Evolutionary conservation across 2,797 vertebrate genomes (phyloP), one percentile per base, ranked within the genome.

Genomic region (Danio albolineatus): DNA sequence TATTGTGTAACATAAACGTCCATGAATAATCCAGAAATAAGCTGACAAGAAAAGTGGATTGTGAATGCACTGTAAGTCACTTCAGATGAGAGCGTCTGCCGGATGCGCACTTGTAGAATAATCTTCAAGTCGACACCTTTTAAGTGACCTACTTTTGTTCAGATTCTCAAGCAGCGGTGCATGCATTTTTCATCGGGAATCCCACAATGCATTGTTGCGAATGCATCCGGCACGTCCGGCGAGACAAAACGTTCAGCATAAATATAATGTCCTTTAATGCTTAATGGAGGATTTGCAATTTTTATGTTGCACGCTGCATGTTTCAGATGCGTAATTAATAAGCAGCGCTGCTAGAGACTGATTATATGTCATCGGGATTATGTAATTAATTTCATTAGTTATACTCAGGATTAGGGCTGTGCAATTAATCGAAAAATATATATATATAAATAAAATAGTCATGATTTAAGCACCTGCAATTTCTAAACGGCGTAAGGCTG

Each of bases 121-220:
- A 4, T 59, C 19, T 36, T 4, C 28, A 59, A 59, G 56, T 59
- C 7, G 14, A 16, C 57, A 59, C 13, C 7, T 59, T 59, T 36
- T 13, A 14, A 3, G 13, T 60, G 57, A 38, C 57, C 57, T 60
- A 60, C 57, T 60, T 60, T 38, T 38, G 28, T 38, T 28, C 53
- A 10, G 10, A 56, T 56, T 54, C 53, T 36, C 57, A 14, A 28
- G 21, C 57, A 59, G 57, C 57, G 8, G 7, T 60, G 57, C 57
- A 8, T 60, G 28, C 36, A 60, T 60, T 60, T 60, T 60, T 60
- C 57, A 60, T 60, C 2, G 10, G 4, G 57, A 60, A 16, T 38
- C 57, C 28, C 36, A 60, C 6, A 60, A 28, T 60, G 57, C 57
- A 60, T 60, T 60, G 57, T 38, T 60, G 57, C 57, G 38, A 60